A percentile compares a stretch with the other conserved stretches of the same genome.
Conservation (phyloP, 1,140 invertebrate genomes). For the Delia radicum region DNA sequence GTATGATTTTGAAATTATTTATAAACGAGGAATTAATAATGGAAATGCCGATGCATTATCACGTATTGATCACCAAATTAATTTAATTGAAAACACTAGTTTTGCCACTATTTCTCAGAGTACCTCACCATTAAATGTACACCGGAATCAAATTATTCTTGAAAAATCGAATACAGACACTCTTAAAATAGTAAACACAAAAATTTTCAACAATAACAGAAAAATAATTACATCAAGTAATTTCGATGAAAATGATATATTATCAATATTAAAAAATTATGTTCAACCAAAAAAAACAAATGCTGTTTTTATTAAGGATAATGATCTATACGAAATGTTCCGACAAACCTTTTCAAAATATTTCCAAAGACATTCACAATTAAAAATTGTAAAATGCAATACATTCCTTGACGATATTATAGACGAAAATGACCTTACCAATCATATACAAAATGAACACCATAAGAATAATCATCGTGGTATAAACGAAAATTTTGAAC, state of each 20-base stretch:
- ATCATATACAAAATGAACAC: neutral
- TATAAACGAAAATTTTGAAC: neutral
- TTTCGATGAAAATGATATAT: neutral
- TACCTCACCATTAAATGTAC: neutral
- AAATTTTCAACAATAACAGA: neutral
- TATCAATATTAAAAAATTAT: slow-evolving; percentile 2
- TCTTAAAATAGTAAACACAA: neutral
- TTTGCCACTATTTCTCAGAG: neutral
- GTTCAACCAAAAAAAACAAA: neutral
- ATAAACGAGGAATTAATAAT: slow-evolving; percentile 25
- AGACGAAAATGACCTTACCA: neutral
- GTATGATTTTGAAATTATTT: slow-evolving; percentile 23
- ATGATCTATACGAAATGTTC: neutral
- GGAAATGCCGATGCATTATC: slow-evolving; percentile 18
- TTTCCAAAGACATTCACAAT: neutral
- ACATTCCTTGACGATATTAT: neutral
- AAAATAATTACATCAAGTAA: neutral
- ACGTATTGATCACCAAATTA: neutral
- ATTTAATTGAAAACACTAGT: neutral
- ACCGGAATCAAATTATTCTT: neutral
- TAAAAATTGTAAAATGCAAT: neutral
- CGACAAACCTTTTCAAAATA: neutral
- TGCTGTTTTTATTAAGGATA: neutral
- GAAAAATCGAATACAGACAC: neutral
- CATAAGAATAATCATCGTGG: slow-evolving; percentile 25